Conservation (phyloP, 2,888 invertebrate species). For the Oscheius onirici region DNA sequence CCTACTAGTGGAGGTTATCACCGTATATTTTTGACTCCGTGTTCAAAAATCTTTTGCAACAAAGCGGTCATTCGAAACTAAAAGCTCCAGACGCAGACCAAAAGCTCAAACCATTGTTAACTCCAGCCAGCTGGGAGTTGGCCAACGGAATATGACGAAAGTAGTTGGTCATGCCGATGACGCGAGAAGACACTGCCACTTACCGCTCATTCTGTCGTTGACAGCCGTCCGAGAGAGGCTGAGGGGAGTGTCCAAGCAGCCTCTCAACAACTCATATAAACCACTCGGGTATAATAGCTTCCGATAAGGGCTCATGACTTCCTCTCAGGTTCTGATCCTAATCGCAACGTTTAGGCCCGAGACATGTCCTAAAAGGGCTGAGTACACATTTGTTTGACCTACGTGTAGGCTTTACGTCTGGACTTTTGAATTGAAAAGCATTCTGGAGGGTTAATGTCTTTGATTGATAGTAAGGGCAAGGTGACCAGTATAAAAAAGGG, state of each 20-base stretch:
- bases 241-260: background rate
- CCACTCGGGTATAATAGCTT: slow-evolving; percentile 18
- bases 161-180: slow-evolving; percentile 47
- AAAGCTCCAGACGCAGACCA: too few relatives aligned
- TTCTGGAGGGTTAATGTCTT: background rate
- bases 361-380: background rate
- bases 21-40: too few relatives aligned
- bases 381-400: slow-evolving; percentile 1
- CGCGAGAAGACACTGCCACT: slow-evolving; percentile 16
- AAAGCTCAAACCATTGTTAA: slow-evolving; percentile 64
- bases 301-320: slow-evolving; percentile 11
- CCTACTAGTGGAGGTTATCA: too few relatives aligned
- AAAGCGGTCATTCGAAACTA: too few relatives aligned
- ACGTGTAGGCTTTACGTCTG: background rate
- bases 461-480: slow-evolving; percentile 2
- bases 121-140: slow-evolving; percentile 61
- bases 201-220: slow-evolving; percentile 35
- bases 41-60: too few relatives aligned
- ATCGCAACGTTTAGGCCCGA: background rate
- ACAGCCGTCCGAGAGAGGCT: slow-evolving; percentile 15
- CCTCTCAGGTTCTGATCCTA: background rate
- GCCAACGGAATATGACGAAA: slow-evolving; percentile 67
- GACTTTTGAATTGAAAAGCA: background rate
- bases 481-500: background rate
- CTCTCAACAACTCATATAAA: slow-evolving; percentile 20